phyloP scores from a whole-genome alignment of 2,888 invertebrate species.

The Pterostichus niger region DNA sequence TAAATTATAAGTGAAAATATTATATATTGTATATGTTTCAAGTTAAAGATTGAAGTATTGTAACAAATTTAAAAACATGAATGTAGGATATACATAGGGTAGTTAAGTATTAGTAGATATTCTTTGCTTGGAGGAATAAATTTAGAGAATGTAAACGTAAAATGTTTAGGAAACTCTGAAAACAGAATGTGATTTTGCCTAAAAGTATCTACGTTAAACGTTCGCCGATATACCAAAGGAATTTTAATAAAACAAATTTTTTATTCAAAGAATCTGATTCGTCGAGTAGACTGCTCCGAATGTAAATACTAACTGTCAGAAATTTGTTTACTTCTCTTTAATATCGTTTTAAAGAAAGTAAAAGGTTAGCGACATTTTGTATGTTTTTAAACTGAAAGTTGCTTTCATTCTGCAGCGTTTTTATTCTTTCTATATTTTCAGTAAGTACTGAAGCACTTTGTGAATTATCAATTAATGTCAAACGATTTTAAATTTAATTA shows the following conservation, averaged over 20 bases:
- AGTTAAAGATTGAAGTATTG: too few species aligned
- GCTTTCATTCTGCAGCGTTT: neutral
- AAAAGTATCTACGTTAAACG: neutral
- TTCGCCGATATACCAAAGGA: neutral
- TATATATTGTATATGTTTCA: too few species aligned
- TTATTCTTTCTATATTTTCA: too few species aligned
- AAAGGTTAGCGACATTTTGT: neutral
- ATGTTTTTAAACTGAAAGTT: neutral
- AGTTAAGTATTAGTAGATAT: too few species aligned
- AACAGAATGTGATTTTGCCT: neutral
- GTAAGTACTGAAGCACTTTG: too few species aligned
- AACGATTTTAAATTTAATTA: too few species aligned
- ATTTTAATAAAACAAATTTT: slow-evolving; percentile 21
- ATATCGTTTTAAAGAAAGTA: slow-evolving; percentile 19
- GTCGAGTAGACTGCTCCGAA: slow-evolving; percentile 12
- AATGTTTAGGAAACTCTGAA: neutral
- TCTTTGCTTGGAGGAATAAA: too few species aligned
- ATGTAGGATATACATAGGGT: too few species aligned
- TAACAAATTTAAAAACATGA: too few species aligned
- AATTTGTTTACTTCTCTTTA: slow-evolving; percentile 3
- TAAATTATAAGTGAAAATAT: too few species aligned
- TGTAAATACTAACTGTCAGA: slow-evolving; percentile 13
- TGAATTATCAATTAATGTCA: too few species aligned
- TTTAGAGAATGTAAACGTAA: too few species aligned
- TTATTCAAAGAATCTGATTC: slow-evolving; percentile 23